Base-by-base conservation (phyloP, 1,140 invertebrate genomes). In the Araneus ventricosus region DNA sequence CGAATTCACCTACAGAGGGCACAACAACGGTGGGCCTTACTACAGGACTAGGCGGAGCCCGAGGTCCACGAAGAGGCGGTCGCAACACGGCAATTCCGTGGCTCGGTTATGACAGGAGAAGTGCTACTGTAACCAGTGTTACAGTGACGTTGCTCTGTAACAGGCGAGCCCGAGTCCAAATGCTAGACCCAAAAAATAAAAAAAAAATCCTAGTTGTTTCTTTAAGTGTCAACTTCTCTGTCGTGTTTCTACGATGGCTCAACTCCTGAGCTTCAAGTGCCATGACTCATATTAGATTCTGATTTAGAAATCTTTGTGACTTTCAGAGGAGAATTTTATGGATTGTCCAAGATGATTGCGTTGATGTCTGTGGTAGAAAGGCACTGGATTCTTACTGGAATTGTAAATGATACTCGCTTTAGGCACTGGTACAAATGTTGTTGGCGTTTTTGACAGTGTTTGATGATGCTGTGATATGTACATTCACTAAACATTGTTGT, bases 41-140 rank as follows among this genome's bases (percentile, higher is more conserved):
- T 93, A 93, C 85, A 75, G 91, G 59, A 75, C 84, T 5, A 87
- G 91, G 45, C 41, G 91, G 6, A 93, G 84, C 27, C 84, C 84
- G 1, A 87, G 91, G 52, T 87, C 91, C 17, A 39, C 88, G 41
- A 87, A 93, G 30, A 52, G 82, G 27, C 52, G 85, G 22, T 30
- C 39, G 3, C 67, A 59, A 10, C 45, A 41, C 1, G 37, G 27
- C 41, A 88, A 10, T 22, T 34, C 39, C 4, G 67, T 59, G 34
- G 91, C 91, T 20, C 82, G 70, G 61, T 93, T 93, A 93, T 93
- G 91, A 93, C 91, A 79, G n/a, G 59, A 34, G 52, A 59, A 34
- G 17, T 93, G 63, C 61, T 93, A 79, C 39, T 93, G 91, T 79
- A 24, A 30, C 52, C 57, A 30, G 14, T 93, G 91, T 88, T 61